A percentile compares a stretch with the other conserved stretches of the same genome.
Conservation (phyloP, 2,113 vertebrate genomes). For the Crocuta crocuta region DNA sequence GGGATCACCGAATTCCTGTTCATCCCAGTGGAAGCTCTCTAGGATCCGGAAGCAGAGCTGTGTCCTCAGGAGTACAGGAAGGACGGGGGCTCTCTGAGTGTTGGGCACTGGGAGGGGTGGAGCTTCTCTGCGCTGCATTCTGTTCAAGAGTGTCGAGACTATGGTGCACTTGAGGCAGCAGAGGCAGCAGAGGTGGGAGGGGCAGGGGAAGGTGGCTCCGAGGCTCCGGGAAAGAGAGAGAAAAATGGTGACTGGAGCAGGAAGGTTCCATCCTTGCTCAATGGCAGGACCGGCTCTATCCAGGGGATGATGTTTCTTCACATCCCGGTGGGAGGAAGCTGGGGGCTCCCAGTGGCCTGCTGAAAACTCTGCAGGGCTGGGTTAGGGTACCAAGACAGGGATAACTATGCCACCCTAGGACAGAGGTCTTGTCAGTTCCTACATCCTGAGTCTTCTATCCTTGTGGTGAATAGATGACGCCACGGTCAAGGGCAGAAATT, state of each 20-base stretch:
- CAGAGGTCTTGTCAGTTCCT: neutral
- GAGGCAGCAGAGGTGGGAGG: neutral
- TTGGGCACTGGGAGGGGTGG: neutral
- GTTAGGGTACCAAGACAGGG: neutral
- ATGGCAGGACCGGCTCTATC: neutral
- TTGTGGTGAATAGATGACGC: neutral
- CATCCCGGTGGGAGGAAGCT: neutral
- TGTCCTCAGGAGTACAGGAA: neutral
- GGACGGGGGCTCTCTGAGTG: neutral
- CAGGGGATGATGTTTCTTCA: neutral
- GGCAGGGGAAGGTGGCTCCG: too few species aligned
- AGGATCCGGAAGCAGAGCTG: neutral
- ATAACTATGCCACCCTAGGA: neutral
- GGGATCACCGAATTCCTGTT: neutral
- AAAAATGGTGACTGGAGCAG: neutral
- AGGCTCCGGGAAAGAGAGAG: neutral
- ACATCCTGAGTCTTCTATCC: neutral
- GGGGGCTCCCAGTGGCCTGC: neutral
- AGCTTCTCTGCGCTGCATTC: neutral
- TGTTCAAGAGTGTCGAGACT: neutral
- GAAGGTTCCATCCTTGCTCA: neutral
- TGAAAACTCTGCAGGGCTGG: neutral
- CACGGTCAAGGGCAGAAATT: neutral
- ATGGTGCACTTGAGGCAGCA: neutral
- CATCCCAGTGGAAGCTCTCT: neutral